A percentile compares a stretch with the other conserved stretches of the same genome.
These are phyloP conservation scores for Panorpa germanica DNA, from an alignment of 2,888 invertebrate genomes.

Conservation along the genomic window DNA sequence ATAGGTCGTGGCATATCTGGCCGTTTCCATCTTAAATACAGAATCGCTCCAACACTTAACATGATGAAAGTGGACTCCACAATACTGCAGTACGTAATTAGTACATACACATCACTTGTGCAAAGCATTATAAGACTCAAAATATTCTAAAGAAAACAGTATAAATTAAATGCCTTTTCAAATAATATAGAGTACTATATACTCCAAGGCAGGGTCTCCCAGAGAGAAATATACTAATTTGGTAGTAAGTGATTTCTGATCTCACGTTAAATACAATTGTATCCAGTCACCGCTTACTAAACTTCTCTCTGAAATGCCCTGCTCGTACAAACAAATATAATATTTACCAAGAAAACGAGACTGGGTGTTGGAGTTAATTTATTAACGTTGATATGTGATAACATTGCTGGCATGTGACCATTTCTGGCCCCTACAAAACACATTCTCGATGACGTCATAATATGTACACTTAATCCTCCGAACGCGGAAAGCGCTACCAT, in stretches of 20 bases:
- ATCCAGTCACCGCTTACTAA: no score
- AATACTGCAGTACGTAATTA: constrained; percentile 83
- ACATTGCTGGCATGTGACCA: constrained; percentile 66
- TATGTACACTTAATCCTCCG: constrained; percentile 85
- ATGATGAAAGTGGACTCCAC: constrained; percentile 87
- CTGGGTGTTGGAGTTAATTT: constrained; percentile 66
- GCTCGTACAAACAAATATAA: no score
- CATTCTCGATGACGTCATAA: constrained; percentile 88
- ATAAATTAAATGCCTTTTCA: constrained; percentile 4
- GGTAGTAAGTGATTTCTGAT: no score
- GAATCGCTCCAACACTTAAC: constrained; percentile 64
- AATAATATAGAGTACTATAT: no score
- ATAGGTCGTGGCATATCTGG: constrained; percentile 71
- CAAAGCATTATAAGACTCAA: constrained; percentile 71
- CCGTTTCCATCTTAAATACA: constrained; percentile 63
- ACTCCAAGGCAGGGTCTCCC: no score
- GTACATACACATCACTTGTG: constrained; percentile 62
- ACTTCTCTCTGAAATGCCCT: no score
- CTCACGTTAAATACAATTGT: no score
- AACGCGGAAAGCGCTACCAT: constrained; percentile 86
- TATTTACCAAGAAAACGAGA: constrained; percentile 58
- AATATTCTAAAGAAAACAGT: constrained; percentile 42
- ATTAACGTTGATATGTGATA: constrained; percentile 60
- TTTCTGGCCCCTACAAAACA: constrained; percentile 82
- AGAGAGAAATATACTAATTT: no score